phyloP scores from a whole-genome alignment of 2,888 invertebrate genomes.

The Ommatoiulus sabulosus region DNA sequence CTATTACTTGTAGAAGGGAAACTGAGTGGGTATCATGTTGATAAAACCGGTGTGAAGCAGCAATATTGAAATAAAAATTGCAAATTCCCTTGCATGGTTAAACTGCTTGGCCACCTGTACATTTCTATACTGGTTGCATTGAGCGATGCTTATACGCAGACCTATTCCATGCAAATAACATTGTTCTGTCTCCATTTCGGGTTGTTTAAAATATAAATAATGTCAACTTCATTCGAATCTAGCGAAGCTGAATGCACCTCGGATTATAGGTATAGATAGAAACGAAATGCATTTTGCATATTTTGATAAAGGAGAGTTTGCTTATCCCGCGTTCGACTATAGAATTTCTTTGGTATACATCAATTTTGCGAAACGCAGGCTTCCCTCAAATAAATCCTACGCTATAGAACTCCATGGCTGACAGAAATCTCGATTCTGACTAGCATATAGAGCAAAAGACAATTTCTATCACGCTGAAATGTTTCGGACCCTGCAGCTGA shows the following conservation, averaged over 20 bases:
- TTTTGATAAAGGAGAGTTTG: neutral
- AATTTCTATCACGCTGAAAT: neutral
- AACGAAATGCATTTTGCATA: neutral
- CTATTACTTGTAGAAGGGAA: neutral
- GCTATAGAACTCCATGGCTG: neutral
- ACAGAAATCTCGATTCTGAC: neutral
- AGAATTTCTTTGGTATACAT: neutral
- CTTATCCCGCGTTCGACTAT: neutral
- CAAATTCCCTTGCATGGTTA: neutral
- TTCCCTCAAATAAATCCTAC: neutral
- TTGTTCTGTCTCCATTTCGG: neutral
- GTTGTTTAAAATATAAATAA: neutral
- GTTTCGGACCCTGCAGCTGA: neutral
- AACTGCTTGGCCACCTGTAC: neutral
- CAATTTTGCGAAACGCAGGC: neutral
- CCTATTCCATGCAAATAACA: neutral
- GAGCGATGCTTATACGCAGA: neutral
- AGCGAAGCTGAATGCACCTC: neutral
- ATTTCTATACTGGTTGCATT: neutral
- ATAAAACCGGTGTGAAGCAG: neutral
- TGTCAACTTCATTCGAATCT: neutral
- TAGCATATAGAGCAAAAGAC: neutral
- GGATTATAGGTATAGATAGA: neutral
- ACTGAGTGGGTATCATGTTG: neutral
- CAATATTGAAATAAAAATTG: neutral